Evolutionary conservation across 1,140 invertebrate species (phyloP).

Genomic region (Zaprionus ghesquierei): DNA sequence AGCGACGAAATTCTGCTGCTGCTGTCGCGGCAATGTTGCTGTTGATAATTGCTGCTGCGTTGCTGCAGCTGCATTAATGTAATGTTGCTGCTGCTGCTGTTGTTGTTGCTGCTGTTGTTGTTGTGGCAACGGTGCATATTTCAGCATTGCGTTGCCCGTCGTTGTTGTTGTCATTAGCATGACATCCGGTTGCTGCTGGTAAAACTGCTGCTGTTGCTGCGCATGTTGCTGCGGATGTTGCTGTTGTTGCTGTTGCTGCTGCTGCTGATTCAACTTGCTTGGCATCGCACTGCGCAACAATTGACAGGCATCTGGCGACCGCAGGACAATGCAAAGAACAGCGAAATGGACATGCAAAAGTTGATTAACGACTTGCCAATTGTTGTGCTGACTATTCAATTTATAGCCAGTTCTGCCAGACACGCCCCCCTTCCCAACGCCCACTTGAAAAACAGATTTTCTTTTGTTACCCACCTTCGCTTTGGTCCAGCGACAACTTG

Average conservation of each 20-base stretch:
- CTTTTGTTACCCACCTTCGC: slow-evolving; percentile 56
- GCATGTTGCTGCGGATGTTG: slow-evolving; percentile 40
- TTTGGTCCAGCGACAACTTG: slow-evolving; percentile 52
- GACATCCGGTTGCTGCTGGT: slow-evolving; percentile 62
- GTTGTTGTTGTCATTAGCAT: slow-evolving; percentile 80
- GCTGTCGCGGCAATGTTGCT: slow-evolving; percentile 68
- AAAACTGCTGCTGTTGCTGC: slow-evolving; percentile 43
- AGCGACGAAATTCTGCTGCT: slow-evolving; percentile 69
- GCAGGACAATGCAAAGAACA: slow-evolving; percentile 48
- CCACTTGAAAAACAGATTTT: neutral
- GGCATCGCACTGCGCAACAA: slow-evolving; percentile 67
- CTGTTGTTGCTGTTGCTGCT: slow-evolving; percentile 55
- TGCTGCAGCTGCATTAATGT: slow-evolving; percentile 36
- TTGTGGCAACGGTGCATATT: slow-evolving; percentile 71
- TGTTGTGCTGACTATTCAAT: slow-evolving; percentile 65
- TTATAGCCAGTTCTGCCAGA: slow-evolving; percentile 11
- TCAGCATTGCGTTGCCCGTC: slow-evolving; percentile 63
- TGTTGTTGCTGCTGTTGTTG: slow-evolving; percentile 47
- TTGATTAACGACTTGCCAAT: slow-evolving; percentile 73
- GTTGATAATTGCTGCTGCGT: slow-evolving; percentile 58
- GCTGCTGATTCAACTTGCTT: slow-evolving; percentile 69
- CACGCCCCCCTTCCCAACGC: neutral
- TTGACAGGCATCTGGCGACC: slow-evolving; percentile 79
- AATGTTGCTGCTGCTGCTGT: slow-evolving; percentile 41
- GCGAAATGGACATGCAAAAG: slow-evolving; percentile 43